Conservation (phyloP, 2,797 vertebrate genomes). For the Cossypha niveicapilla region DNA sequence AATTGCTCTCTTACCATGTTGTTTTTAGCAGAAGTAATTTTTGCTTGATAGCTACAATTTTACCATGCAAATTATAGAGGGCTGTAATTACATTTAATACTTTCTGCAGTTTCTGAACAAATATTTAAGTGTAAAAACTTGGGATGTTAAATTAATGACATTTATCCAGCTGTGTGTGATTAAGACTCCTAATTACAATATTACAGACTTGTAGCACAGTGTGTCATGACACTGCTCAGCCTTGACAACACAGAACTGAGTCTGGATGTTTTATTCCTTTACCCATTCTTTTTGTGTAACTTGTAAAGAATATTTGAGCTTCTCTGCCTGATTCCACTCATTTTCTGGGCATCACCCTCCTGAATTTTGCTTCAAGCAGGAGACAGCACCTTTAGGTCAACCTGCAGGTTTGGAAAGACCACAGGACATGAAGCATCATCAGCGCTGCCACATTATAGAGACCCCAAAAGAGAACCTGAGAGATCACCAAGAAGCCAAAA, state of each 20-base stretch:
- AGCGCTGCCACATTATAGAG: fast-evolving
- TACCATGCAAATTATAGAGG: slow-evolving; percentile 12
- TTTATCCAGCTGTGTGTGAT: slow-evolving; percentile 29
- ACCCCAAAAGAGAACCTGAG: not conserved
- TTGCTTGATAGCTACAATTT: slow-evolving; percentile 42
- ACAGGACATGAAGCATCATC: not conserved
- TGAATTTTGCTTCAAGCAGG: not conserved
- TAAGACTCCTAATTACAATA: slow-evolving; percentile 15
- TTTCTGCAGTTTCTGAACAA: slow-evolving; percentile 48
- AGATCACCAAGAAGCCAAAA: not conserved
- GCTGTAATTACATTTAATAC: slow-evolving; percentile 36
- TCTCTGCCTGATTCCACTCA: not conserved
- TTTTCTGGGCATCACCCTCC: not conserved
- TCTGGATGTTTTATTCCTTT: not conserved
- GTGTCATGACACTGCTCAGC: not conserved
- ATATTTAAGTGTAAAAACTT: slow-evolving; percentile 23
- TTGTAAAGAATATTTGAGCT: not conserved
- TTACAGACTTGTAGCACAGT: not conserved
- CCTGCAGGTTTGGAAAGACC: not conserved
- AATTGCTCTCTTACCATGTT: slow-evolving; percentile 22
- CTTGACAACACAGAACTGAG: not conserved
- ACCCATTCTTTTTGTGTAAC: not conserved
- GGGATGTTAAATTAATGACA: slow-evolving; percentile 39
- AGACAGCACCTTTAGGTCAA: not conserved
- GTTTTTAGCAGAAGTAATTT: slow-evolving; percentile 44